Percentiles rank a stretch among this genome's conserved stretches.
These are phyloP conservation scores for Ammodytes dubius DNA, from an alignment of 2,113 vertebrate species.

Conservation along the genomic window DNA sequence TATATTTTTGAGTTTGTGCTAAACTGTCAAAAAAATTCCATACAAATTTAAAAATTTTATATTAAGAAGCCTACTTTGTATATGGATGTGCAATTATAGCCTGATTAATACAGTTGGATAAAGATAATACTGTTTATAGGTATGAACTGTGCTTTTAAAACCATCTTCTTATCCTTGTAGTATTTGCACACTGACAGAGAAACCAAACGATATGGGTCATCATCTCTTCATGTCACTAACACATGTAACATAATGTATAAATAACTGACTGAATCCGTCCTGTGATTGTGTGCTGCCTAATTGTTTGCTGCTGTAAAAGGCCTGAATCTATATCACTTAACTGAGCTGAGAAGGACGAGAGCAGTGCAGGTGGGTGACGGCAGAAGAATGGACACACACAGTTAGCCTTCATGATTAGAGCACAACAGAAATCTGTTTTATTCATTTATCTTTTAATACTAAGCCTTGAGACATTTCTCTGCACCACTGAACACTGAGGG, in stretches of 20 bases:
- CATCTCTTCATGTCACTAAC: not conserved
- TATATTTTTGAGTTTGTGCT: no score
- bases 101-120: not conserved
- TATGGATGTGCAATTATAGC: constrained; percentile 28
- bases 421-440: constrained; percentile 4
- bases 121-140: not conserved
- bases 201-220: not conserved
- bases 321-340: not conserved
- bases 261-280: not conserved
- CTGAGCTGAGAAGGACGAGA: no score
- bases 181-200: constrained; percentile 30
- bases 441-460: constrained; percentile 31
- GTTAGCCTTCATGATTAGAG: not conserved
- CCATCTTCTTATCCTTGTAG: not conserved
- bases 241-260: constrained; percentile 30
- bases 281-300: not conserved
- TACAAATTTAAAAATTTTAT: no score
- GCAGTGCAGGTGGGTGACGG: no score
- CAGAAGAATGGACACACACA: not conserved
- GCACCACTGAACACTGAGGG: constrained; percentile 10
- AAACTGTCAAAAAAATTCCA: no score
- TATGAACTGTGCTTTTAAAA: not conserved
- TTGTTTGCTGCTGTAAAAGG: not conserved
- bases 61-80: no score
- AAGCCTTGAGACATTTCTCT: not conserved